Percentiles rank a stretch among this genome's conserved stretches.
Conservation (phyloP, 2,113 vertebrate genomes). For the Zeus faber region DNA sequence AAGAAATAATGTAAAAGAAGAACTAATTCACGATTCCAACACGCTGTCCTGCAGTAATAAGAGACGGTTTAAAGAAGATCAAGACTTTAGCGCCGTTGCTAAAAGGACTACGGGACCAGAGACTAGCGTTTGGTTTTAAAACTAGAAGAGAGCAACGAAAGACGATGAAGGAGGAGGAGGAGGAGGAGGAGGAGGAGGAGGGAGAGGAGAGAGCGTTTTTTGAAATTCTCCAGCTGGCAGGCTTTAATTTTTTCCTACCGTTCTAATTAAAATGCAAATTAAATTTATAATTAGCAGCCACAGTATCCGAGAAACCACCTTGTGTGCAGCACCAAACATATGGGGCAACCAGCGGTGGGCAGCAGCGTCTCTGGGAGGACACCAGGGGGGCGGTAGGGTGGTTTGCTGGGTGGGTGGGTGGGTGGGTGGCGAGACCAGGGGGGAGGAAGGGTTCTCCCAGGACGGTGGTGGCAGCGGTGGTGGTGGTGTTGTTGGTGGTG, state of each 20-base stretch:
- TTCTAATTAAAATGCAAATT: slow-evolving; percentile 99
- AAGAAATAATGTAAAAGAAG: no score
- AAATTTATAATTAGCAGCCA: slow-evolving; percentile 99
- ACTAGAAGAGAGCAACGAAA: slow-evolving; percentile 75
- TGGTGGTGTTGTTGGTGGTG: no score
- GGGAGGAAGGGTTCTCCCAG: slow-evolving; percentile 28
- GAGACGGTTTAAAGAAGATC: slow-evolving; percentile 71
- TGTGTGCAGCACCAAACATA: slow-evolving; percentile 93
- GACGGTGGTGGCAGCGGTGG: slow-evolving; percentile 22
- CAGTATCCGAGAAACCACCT: slow-evolving; percentile 97
- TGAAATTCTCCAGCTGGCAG: slow-evolving; percentile 99
- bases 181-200: slow-evolving; percentile 47
- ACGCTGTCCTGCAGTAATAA: slow-evolving; percentile 7
- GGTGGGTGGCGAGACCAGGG: slow-evolving; percentile 51
- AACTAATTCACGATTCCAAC: no score
- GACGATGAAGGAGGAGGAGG: slow-evolving; percentile 76
- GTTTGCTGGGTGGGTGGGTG: slow-evolving; percentile 62
- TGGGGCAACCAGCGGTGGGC: slow-evolving; percentile 83
- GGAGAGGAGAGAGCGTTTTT: slow-evolving; percentile 78
- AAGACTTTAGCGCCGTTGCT: slow-evolving; percentile 72
- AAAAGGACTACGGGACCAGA: slow-evolving; percentile 79
- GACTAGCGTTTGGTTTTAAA: slow-evolving; percentile 33
- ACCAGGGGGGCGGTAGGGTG: no score
- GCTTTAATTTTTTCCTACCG: slow-evolving; percentile 99
- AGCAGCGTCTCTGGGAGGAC: slow-evolving; percentile 63